Base-by-base conservation (phyloP, 1,140 invertebrate genomes). In the Tetraneura akinire region DNA sequence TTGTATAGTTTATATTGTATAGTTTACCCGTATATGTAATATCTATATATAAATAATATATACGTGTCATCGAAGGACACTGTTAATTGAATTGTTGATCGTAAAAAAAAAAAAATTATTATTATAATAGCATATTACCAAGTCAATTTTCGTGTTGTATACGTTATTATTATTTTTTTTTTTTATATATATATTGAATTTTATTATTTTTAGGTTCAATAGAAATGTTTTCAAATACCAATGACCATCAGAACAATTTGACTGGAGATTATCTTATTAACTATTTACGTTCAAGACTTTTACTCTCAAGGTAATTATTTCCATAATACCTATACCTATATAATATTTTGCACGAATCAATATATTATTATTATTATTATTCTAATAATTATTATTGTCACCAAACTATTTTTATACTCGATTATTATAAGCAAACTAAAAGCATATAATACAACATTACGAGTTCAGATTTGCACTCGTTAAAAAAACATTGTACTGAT, bases 171-270 rank as follows among this genome's bases (percentile, higher is more conserved):
- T 68, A 32, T 60, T 60, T 64, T 32, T 62, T 60, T 60, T 14
- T 26, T 60, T 26, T 60, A n/a, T n/a, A n/a, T n/a, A n/a, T n/a
- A n/a, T n/a, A n/a, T n/a, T n/a, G n/a, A n/a, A 37, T 37, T 37
- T 49, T 47, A 47, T 70, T 4, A 1, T 8, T 47, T 71, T 21
- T 51, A 71, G 68, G 68, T 71, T n/a, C 51, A 51, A 71, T 14
- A 71, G 68, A 71, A 51, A 71, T 71, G 68, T 71, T 71, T 71
- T 49, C 45, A 71, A 71, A 71, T 16, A 71, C 45, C 68, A 51
- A 71, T n/a, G 45, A 29, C 49, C 68, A 71, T 51, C 49, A 71
- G 47, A 45, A 71, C 26, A 49, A 51, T 71, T 71, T 71, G 26
- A 71, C 68, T 51, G 45, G 51, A 71, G 47, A 51, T 29, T 71